Evolutionary conservation across 1,140 invertebrate species (phyloP).

Genomic region (Drosophila auraria): DNA sequence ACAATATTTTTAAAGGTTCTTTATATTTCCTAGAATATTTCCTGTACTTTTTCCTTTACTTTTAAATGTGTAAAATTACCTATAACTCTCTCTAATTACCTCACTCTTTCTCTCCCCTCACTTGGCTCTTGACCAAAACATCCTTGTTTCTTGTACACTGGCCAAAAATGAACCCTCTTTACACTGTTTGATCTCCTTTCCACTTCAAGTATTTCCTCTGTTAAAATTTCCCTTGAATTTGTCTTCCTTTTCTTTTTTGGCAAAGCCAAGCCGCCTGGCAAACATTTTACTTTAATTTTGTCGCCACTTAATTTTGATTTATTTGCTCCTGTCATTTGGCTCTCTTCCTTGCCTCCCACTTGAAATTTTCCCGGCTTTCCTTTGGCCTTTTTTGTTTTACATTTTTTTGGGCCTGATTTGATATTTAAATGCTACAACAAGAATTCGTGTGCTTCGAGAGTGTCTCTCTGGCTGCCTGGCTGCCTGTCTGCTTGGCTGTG

Average conservation of each 20-base stretch:
- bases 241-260: not conserved
- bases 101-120: too few species aligned
- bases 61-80: too few species aligned
- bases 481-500: not conserved
- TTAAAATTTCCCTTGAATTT: not conserved
- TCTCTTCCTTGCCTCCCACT: conserved; percentile 3
- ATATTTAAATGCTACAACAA: conserved; percentile 35
- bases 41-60: too few species aligned
- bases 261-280: not conserved
- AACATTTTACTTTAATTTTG: conserved; percentile 41
- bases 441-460: conserved; percentile 22
- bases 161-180: not conserved
- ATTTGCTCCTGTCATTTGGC: conserved; percentile 30
- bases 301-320: conserved; percentile 52
- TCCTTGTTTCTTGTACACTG: too few species aligned
- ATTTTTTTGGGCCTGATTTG: conserved; percentile 24
- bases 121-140: not conserved
- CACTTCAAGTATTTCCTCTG: not conserved
- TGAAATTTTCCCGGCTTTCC: not conserved
- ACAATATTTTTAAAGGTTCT: too few species aligned
- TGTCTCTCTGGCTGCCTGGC: not conserved
- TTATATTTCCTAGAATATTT: too few species aligned
- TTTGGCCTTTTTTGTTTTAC: not conserved
- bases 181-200: not conserved
- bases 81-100: not conserved